Base-by-base conservation (phyloP, 2,888 invertebrate genomes). In the Drosophila atroscutellata region DNA sequence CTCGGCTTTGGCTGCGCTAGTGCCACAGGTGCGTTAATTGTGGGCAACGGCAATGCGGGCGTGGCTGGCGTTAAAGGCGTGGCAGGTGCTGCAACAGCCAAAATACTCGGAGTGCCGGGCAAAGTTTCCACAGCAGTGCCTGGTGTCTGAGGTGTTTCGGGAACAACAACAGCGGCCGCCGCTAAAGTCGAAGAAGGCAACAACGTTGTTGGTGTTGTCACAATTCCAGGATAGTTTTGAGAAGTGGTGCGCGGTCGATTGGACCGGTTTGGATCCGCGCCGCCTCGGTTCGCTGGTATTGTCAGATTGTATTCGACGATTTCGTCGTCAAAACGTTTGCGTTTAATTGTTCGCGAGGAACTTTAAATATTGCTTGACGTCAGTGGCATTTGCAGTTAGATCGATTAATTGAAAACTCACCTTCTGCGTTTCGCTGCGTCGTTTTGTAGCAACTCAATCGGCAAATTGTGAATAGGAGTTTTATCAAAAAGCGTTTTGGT, bases 241-340 rank as follows among this genome's bases (percentile, higher is more conserved):
- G 94, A 94, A 57, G 94, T 92, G 4, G 94, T 94, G 63, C 94
- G 94, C 0, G 94, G 93, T 18, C 93, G 86, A 20, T 85, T 92
- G 2, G 81, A 73, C 28, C 92, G 89, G 39, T 74, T 89, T 7
- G 85, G 81, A 67, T 92, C 92, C 5, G 87, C 72, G 9, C 90
- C 89, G 8, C 91, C 63, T 45, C 87, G 91, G 30, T 81, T 91
- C 20, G 80, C 78, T 42, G 95, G 95, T 83, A 95, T 93, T 57
- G 96, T 95, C 67, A 97, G 93, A 92, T 97, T 97, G 81, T 97
- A 98, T 66, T 99, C 99, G 0, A 99, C 99, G 67, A 99, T 94
- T 93, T 99, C 99, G 94, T 99, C 99, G 92, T 99, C 99, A 93
- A 99, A 99, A 85, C 98, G 97, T 87, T 97, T 96, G 0, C 99